Conservation (phyloP, 2,797 vertebrate genomes). For the Pseudomugil gertrudae region DNA sequence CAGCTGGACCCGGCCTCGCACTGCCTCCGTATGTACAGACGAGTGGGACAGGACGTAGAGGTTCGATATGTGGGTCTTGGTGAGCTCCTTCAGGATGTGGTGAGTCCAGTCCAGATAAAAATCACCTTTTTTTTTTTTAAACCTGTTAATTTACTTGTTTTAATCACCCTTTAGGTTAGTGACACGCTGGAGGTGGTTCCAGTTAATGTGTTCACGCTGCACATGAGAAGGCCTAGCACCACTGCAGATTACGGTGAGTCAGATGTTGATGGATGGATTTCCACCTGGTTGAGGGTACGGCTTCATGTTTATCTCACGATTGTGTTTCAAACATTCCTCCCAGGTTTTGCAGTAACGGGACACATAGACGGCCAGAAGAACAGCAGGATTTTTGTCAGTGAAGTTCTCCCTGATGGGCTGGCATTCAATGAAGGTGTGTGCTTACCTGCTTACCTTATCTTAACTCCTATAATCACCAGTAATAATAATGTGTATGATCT, state of each 20-base stretch:
- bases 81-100: slow-evolving; percentile 85
- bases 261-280: too few relatives aligned
- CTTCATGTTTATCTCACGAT: background rate
- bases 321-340: background rate
- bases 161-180: slow-evolving; percentile 77
- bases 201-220: slow-evolving; percentile 68
- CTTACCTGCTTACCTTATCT: background rate
- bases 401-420: slow-evolving; percentile 88
- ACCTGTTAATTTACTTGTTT: slow-evolving; percentile 45
- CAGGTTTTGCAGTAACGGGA: slow-evolving; percentile 92
- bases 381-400: slow-evolving; percentile 88
- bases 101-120: too few relatives aligned
- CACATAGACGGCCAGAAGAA: slow-evolving; percentile 85
- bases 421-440: slow-evolving; percentile 87
- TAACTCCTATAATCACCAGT: background rate
- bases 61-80: slow-evolving; percentile 68
- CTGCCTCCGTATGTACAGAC: slow-evolving; percentile 82
- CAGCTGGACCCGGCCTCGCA: slow-evolving; percentile 86
- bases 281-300: background rate
- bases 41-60: slow-evolving; percentile 75
- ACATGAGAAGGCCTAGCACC: slow-evolving; percentile 67
- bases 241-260: slow-evolving; percentile 78
- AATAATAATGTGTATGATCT: background rate
- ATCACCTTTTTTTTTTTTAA: slow-evolving; percentile 17
- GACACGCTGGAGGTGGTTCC: slow-evolving; percentile 88